Evolutionary conservation across 2,113 vertebrate species (phyloP).

Genomic region (Illadopsis cleaveri): DNA sequence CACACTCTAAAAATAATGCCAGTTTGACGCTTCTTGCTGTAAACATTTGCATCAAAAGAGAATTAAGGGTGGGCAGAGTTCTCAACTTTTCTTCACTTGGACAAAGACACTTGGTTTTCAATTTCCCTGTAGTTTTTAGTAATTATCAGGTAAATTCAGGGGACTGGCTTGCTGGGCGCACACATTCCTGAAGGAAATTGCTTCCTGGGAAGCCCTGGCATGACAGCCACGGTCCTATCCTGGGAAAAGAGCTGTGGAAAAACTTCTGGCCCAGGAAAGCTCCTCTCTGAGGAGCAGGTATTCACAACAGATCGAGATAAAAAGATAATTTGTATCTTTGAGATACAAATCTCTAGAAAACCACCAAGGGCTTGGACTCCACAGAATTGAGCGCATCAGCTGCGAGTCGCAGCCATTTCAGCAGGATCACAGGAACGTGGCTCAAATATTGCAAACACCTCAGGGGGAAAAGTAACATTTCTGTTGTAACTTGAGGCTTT

Average conservation of each 20-base stretch:
- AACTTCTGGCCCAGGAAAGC: not conserved
- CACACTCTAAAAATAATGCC: not conserved
- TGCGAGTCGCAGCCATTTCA: accelerated
- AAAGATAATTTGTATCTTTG: not conserved
- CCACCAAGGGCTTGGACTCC: not conserved
- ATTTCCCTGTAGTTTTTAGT: not conserved
- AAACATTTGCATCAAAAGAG: not conserved
- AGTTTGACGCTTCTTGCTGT: not conserved
- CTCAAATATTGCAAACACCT: not conserved
- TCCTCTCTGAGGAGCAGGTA: not conserved
- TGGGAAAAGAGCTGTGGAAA: not conserved
- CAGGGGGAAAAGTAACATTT: not conserved
- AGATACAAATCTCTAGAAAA: not conserved
- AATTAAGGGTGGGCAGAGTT: not conserved
- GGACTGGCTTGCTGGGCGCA: not conserved
- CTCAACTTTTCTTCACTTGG: not conserved
- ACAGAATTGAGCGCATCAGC: accelerated
- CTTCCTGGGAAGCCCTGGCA: not conserved
- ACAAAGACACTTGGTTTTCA: not conserved
- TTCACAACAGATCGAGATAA: accelerated
- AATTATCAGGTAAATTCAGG: not conserved
- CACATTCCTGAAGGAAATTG: not conserved
- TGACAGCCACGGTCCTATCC: not conserved
- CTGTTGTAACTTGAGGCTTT: not conserved
- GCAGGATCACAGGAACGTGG: not conserved